phyloP scores from a whole-genome alignment of 2,113 vertebrate species.

The Sylvilagus bachmani region DNA sequence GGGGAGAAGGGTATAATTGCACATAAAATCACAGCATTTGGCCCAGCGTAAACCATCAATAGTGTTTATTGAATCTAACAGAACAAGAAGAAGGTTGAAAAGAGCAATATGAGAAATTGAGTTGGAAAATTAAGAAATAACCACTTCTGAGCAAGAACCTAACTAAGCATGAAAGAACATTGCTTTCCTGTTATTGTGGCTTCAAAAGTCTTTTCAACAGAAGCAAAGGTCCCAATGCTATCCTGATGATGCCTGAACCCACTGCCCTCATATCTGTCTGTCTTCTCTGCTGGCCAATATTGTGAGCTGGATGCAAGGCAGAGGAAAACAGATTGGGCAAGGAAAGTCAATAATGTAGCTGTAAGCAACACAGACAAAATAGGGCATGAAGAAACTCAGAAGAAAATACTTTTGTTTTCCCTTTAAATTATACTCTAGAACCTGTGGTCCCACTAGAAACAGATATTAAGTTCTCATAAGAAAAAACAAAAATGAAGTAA shows the following conservation, averaged over 20 bases:
- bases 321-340: not conserved
- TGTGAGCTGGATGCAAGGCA: not conserved
- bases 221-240: not conserved
- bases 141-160: slow-evolving; percentile 21
- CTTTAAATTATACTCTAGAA: slow-evolving; percentile 22
- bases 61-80: not conserved
- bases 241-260: not conserved
- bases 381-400: not conserved
- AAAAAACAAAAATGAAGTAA: slow-evolving; percentile 23
- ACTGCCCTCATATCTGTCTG: not conserved
- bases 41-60: not conserved
- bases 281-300: not conserved
- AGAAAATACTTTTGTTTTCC: slow-evolving; percentile 25
- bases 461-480: not conserved
- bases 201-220: slow-evolving; percentile 2
- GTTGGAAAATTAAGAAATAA: slow-evolving; percentile 56
- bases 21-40: not conserved
- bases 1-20: not conserved
- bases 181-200: not conserved
- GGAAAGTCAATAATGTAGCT: not conserved
- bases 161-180: not conserved
- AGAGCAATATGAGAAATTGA: slow-evolving; percentile 40
- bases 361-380: not conserved
- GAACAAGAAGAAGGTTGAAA: slow-evolving; percentile 29
- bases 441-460: not conserved